These are phyloP conservation scores for Raja brachyura DNA, from an alignment of 2,113 vertebrate species.

Conservation along the genomic window DNA sequence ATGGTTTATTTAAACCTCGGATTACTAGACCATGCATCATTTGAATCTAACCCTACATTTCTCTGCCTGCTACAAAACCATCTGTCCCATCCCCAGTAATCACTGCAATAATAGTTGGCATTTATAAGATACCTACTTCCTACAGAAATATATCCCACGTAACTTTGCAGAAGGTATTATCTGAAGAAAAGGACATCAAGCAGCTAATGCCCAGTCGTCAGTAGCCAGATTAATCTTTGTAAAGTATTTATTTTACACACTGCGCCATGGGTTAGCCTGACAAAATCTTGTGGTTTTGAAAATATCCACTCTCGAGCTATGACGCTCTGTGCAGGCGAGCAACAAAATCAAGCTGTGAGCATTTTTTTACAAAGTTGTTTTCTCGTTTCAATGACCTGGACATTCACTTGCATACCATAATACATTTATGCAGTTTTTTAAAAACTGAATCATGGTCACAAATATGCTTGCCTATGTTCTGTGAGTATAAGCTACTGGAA, in stretches of 20 bases:
- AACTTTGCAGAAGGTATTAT: neutral
- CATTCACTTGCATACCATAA: too few species aligned
- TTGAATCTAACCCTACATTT: neutral
- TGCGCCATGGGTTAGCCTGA: neutral
- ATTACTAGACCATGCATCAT: neutral
- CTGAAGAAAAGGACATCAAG: neutral
- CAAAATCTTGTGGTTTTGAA: neutral
- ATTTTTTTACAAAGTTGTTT: neutral
- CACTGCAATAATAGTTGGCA: neutral
- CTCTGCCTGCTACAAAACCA: neutral
- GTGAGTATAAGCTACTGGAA: too few species aligned
- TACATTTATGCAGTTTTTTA: too few species aligned
- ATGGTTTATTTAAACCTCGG: neutral
- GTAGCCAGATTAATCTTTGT: neutral
- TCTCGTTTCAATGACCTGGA: neutral
- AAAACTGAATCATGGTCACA: neutral
- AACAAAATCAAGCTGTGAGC: neutral
- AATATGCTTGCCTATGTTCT: too few species aligned
- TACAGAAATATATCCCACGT: neutral
- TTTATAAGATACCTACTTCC: neutral
- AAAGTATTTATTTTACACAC: neutral
- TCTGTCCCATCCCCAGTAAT: neutral
- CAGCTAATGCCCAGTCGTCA: neutral
- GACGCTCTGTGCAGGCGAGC: neutral
- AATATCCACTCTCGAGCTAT: neutral